A percentile compares a stretch with the other conserved stretches of the same genome.
These are phyloP conservation scores for Eurois occulta DNA, from an alignment of 2,888 invertebrate genomes.

Conservation along the genomic window DNA sequence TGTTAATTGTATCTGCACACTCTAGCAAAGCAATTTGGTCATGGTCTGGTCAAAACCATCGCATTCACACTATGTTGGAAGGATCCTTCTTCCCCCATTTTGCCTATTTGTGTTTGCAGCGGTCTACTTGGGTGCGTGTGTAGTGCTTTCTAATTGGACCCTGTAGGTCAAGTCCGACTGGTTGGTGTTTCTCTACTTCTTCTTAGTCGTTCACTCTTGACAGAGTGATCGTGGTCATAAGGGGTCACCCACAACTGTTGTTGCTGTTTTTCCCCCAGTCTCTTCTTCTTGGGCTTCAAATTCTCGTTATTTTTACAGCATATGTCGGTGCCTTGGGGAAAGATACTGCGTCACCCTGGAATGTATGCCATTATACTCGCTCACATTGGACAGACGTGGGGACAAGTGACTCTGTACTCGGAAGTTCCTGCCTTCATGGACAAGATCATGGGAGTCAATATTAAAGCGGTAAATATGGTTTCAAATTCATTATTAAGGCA, in stretches of 20 bases:
- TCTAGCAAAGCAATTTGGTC: background rate
- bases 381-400: slow-evolving; percentile 94
- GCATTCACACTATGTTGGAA: background rate
- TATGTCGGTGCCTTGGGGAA: slow-evolving; percentile 92
- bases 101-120: background rate
- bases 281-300: background rate
- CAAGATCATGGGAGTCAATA: slow-evolving; percentile 92
- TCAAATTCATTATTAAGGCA: background rate
- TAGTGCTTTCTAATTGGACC: background rate
- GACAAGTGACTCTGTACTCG: slow-evolving; percentile 94
- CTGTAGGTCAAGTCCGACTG: background rate
- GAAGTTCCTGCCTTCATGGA: slow-evolving; percentile 95
- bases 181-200: background rate
- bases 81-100: background rate
- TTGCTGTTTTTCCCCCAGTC: no score
- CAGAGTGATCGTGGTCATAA: no score
- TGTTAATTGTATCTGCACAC: background rate
- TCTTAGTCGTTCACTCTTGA: no score
- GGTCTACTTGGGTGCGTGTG: background rate
- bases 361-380: slow-evolving; percentile 89
- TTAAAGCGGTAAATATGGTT: slow-evolving; percentile 79
- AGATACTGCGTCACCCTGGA: slow-evolving; percentile 91
- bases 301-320: slow-evolving; percentile 1
- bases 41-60: background rate
- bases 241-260: no score